phyloP scores from a whole-genome alignment of 2,888 invertebrate species.

The Oxyteleia sp. region DNA sequence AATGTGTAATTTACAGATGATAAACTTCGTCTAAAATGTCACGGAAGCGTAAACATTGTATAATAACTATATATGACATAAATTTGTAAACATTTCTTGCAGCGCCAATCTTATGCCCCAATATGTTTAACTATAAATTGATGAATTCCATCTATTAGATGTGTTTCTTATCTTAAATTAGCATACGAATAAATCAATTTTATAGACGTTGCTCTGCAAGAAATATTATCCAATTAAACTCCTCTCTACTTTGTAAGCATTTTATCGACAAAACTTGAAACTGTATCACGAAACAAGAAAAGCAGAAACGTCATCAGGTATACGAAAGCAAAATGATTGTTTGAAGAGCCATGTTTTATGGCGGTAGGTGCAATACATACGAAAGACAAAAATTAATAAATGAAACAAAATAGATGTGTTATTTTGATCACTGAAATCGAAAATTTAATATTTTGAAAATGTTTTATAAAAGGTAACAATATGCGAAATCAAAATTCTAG shows the following conservation, averaged over 20 bases:
- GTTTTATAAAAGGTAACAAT: conserved; percentile 52
- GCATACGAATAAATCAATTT: no score
- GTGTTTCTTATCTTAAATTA: no score
- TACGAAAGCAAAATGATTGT: conserved; percentile 37
- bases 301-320: conserved; percentile 27
- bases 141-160: no score
- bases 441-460: conserved; percentile 66
- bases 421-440: conserved; percentile 66
- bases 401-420: conserved; percentile 51
- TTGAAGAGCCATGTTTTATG: conserved; percentile 28
- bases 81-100: conserved; percentile 18
- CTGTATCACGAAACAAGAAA: conserved; percentile 25
- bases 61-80: conserved; percentile 11
- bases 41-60: conserved; percentile 17
- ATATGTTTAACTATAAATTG: no score
- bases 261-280: conserved; percentile 19
- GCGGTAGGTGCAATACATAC: conserved; percentile 53
- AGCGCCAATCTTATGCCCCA: no score
- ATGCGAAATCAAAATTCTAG: conserved; percentile 66
- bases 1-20: not conserved
- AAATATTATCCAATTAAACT: conserved; percentile 11
- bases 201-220: not conserved
- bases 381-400: conserved; percentile 22
- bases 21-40: not conserved
- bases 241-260: conserved; percentile 29